These are phyloP conservation scores for Limanda limanda DNA, from an alignment of 2,113 vertebrate species.

Conservation along the genomic window DNA sequence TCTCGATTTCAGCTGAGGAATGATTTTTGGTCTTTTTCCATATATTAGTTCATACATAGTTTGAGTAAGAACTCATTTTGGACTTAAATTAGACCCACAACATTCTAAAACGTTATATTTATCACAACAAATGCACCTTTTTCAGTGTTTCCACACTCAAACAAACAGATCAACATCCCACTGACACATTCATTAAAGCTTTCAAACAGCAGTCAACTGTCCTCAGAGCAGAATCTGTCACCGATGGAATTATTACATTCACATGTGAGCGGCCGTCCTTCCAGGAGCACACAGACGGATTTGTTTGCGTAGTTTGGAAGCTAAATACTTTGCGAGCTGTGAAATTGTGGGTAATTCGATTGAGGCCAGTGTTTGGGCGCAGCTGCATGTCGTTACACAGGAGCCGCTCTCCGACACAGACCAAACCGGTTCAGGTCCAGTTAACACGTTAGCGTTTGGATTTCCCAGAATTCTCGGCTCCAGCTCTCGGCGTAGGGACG, in stretches of 20 bases:
- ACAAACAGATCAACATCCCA: not conserved
- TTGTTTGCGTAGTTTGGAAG: slow-evolving; percentile 67
- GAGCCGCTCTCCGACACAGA: slow-evolving; percentile 58
- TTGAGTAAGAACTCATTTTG: too few species aligned
- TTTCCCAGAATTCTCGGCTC: slow-evolving; percentile 46
- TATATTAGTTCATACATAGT: too few species aligned
- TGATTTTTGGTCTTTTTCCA: too few species aligned
- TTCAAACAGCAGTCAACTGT: not conserved
- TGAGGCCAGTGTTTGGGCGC: slow-evolving; percentile 59
- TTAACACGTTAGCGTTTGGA: slow-evolving; percentile 49
- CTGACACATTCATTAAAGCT: not conserved
- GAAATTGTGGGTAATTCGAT: slow-evolving; percentile 74
- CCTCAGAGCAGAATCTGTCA: not conserved
- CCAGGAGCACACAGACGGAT: slow-evolving; percentile 55
- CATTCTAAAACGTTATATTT: too few species aligned
- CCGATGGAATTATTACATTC: slow-evolving; percentile 47
- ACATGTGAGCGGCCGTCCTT: slow-evolving; percentile 54
- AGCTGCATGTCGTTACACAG: slow-evolving; percentile 60
- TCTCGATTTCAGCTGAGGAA: too few species aligned
- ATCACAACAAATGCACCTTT: too few species aligned
- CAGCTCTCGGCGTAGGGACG: not conserved
- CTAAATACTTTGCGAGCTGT: slow-evolving; percentile 74
- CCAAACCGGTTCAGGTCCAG: slow-evolving; percentile 52
- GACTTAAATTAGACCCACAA: too few species aligned
- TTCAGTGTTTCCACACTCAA: not conserved